Percentiles rank a stretch among this genome's conserved stretches.
These are phyloP conservation scores for Datnioides undecimradiatus DNA, from an alignment of 2,113 vertebrate genomes.

Conservation along the genomic window DNA sequence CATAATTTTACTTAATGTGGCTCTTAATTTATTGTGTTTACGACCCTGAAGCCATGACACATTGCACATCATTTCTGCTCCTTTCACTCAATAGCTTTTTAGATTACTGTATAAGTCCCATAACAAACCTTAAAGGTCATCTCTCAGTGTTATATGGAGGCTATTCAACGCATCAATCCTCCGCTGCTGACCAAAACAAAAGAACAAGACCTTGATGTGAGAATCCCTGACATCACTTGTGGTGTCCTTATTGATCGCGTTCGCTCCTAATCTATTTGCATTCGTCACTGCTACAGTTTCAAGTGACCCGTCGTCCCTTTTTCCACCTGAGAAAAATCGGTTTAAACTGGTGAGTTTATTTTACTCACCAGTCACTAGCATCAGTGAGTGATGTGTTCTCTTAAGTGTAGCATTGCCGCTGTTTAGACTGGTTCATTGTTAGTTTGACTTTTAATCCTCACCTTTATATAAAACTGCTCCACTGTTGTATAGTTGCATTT, in stretches of 20 bases:
- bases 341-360: too few relatives aligned
- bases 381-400: background rate
- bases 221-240: background rate
- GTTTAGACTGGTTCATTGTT: too few relatives aligned
- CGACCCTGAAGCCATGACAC: too few relatives aligned
- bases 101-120: background rate
- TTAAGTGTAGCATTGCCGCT: background rate
- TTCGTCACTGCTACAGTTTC: background rate
- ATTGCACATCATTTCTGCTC: background rate
- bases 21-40: too few relatives aligned
- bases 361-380: background rate
- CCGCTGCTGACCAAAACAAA: background rate
- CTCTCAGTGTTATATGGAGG: background rate
- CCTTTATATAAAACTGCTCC: too few relatives aligned
- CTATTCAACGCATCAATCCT: background rate
- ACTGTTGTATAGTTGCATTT: too few relatives aligned
- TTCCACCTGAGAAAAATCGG: background rate
- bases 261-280: conserved; percentile 11
- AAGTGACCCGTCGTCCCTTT: background rate
- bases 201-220: conserved; percentile 2
- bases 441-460: background rate
- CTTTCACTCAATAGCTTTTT: background rate
- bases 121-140: conserved; percentile 1
- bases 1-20: background rate
- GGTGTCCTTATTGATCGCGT: background rate